These are phyloP conservation scores for Aphis gossypii DNA, from an alignment of 1,140 invertebrate species.

Conservation along the genomic window DNA sequence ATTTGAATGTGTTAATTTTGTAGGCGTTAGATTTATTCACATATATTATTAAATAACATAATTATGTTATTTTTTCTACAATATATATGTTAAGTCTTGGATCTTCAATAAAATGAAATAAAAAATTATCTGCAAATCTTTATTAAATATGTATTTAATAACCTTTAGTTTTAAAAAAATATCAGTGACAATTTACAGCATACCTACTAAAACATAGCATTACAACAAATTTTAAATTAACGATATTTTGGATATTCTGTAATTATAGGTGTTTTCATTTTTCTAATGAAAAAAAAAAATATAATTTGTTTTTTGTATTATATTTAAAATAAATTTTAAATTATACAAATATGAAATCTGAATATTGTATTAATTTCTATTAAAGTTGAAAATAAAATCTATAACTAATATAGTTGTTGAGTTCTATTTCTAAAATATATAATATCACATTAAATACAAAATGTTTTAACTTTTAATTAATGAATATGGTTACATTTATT, in stretches of 20 bases:
- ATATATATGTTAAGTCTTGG: background rate
- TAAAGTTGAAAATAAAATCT: background rate
- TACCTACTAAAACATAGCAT: background rate
- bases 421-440: background rate
- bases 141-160: background rate
- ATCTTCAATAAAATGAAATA: background rate
- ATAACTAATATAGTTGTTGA: conserved; percentile 14
- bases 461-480: background rate
- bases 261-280: background rate
- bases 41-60: background rate
- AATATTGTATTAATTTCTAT: background rate
- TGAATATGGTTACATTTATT: conserved; percentile 26
- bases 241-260: background rate
- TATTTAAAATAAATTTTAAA: background rate
- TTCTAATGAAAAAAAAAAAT: background rate
- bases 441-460: conserved; percentile 29
- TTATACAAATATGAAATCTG: background rate
- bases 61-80: background rate
- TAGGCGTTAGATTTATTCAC: background rate
- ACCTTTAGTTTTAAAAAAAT: background rate
- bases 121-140: background rate
- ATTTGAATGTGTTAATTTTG: background rate
- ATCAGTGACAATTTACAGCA: background rate
- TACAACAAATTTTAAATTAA: background rate
- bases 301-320: background rate